phyloP scores from a whole-genome alignment of 2,113 vertebrate genomes.

The Pangasianodon hypophthalmus region DNA sequence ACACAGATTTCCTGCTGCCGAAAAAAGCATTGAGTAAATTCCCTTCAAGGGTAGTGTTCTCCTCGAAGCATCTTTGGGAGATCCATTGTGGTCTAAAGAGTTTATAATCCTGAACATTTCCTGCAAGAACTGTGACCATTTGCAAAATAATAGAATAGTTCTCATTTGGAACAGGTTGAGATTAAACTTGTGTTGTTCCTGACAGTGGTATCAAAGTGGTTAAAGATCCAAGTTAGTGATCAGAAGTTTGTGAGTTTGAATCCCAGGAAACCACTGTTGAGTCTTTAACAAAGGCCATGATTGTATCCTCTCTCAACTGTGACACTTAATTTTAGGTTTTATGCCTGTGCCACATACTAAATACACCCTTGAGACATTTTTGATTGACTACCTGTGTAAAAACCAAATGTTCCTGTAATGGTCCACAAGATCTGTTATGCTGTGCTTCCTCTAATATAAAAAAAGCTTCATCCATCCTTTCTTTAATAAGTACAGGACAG shows the following conservation, averaged over 20 bases:
- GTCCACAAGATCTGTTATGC: not conserved
- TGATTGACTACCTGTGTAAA: not conserved
- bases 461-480: not conserved
- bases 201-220: not conserved
- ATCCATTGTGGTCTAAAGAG: not conserved
- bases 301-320: constrained; percentile 3
- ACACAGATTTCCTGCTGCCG: not conserved
- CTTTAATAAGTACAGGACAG: not conserved
- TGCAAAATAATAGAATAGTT: not conserved
- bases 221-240: not conserved
- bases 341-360: not conserved
- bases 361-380: not conserved
- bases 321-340: not conserved
- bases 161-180: not conserved
- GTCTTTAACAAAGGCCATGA: not conserved
- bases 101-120: not conserved
- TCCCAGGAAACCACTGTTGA: not conserved
- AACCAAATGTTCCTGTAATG: constrained; percentile 15
- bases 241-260: constrained; percentile 1
- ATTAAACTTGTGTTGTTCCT: not conserved
- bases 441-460: not conserved
- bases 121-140: not conserved
- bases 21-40: not conserved
- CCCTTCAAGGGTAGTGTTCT: not conserved
- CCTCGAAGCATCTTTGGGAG: not conserved